Evolutionary conservation across 2,113 vertebrate species (phyloP), one percentile per base, ranked within the genome.

Genomic region (Ammospiza caudacuta): DNA sequence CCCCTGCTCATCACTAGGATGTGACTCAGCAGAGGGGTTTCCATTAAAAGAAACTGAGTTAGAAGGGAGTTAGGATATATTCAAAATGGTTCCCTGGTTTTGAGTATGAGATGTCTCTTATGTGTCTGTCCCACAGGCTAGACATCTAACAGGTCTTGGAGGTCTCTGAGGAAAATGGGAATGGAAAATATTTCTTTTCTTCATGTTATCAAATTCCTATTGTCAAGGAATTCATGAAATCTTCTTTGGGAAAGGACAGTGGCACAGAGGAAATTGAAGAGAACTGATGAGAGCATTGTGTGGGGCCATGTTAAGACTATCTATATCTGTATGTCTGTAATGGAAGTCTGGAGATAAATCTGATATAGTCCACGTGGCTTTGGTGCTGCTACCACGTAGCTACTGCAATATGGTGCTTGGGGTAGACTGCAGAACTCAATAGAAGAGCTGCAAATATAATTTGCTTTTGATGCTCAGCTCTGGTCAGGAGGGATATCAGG

Each of bases 1-100:
- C 41, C 58, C 72, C 76, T 81, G 29, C 46, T 92, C 55, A 83
- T 51, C 1, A 1, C 33, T 67, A 83, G 55, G 80, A 90, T 52
- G 12, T 94, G 83, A 92, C 59, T 93, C 92, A 93, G 61, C 37
- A 81, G 64, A 94, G 16, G 11, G 77, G 25, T 74, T 94, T 77
- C 55, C 55, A 29, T 55, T n/a, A 51, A 86, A 90, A 76, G 46
- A 86, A 93, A 54, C 7, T 55, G 27, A 85, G 27, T 33, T 31
- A 67, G 19, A 59, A 78, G 25, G 27, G 16, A 78, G 12, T 76
- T 52, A 69, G n/a, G 15, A 79, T 21, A 17, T 55, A 43, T 77
- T 88, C 25, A n/a, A n/a, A 91, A 85, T 77, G 2, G 2, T 55
- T 2, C 28, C 15, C 41, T 55, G 7, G 6, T 80, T 49, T 63